Percentiles rank a stretch among this genome's conserved stretches.
These are phyloP conservation scores for Rhinopomastus cyanomelas DNA, from an alignment of 2,113 vertebrate species.

Conservation along the genomic window DNA sequence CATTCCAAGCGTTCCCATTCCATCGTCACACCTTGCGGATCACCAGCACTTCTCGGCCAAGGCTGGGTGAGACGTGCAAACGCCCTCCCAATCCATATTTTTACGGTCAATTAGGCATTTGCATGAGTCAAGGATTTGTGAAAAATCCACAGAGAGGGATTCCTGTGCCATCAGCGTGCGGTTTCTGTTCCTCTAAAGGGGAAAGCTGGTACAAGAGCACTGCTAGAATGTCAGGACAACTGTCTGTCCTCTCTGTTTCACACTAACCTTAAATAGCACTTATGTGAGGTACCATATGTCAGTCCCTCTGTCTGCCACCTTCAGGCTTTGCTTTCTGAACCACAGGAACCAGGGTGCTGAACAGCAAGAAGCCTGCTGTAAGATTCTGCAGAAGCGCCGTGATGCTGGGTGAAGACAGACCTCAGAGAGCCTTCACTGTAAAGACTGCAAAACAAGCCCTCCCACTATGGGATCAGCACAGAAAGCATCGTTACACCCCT, in stretches of 20 bases:
- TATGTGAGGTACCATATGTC: constrained; percentile 12
- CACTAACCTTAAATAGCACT: not conserved
- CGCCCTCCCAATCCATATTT: not conserved
- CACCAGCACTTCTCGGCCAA: not conserved
- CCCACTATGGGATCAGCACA: not conserved
- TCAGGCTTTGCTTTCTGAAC: not conserved
- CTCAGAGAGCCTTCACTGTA: constrained; percentile 9
- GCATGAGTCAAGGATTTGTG: not conserved
- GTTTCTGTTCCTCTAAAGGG: not conserved
- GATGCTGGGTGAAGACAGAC: not conserved
- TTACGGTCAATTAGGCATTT: not conserved
- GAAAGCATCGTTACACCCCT: not conserved
- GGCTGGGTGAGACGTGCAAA: not conserved
- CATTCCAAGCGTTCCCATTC: not conserved
- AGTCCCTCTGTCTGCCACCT: constrained; percentile 31
- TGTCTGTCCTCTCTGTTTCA: not conserved
- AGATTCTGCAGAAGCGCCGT: not conserved
- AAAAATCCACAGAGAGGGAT: not conserved
- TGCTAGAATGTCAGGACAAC: not conserved
- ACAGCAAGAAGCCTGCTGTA: not conserved
- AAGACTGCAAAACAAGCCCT: not conserved
- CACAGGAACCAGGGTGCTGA: constrained; percentile 7
- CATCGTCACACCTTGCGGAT: too few relatives aligned
- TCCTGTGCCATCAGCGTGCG: not conserved
- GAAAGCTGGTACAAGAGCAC: not conserved